Evolutionary conservation across 2,888 invertebrate species (phyloP), one percentile per base, ranked within the genome.

Genomic region (Euphydryas editha): DNA sequence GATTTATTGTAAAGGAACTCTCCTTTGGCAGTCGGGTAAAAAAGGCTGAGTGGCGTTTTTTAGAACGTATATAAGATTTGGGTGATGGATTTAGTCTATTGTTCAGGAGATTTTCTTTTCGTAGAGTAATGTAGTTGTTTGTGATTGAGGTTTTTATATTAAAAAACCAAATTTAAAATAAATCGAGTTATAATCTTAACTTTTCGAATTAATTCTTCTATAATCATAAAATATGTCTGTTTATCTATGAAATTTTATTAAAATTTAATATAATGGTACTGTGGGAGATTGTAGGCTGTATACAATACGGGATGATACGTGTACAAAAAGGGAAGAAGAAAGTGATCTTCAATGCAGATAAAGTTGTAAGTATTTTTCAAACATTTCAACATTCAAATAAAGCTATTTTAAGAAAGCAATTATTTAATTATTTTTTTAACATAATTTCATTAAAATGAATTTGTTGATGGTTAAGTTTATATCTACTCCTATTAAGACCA

Each of bases 401-500:
- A 11, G 39, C 8, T 39, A 39, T 39, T 39, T 39, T 39, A 39
- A 39, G 13, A 8, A 10, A 39, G 13, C 10, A 11, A 11, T 39
- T 39, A 39, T 39, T 13, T 11, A 39, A 39, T 39, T 11, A 39
- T n/a, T n/a, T n/a, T n/a, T 17, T 5, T 11, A 44, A 44, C 8
- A 44, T 17, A 17, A n/a, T 17, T 5, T 44, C n/a, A 44, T 39
- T 39, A 55, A 39, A 55, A 62, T 46, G 42, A 44, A 30, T 36
- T 62, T 36, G 46, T 36, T 36, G 39, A 30, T 44, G 20, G 54
- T 24, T 51, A 24, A 61, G 24, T 24, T 55, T 62, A 55, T 30
- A 62, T n/a, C n/a, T n/a, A 55, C 54, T 62, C 36, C 46, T 44
- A 56, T 56, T 62, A 62, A 24, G 49, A 17, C 42, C 46, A 46